Evolutionary conservation across 2,888 invertebrate species (phyloP), one percentile per base, ranked within the genome.

Genomic region (Drosophila neonasuta): DNA sequence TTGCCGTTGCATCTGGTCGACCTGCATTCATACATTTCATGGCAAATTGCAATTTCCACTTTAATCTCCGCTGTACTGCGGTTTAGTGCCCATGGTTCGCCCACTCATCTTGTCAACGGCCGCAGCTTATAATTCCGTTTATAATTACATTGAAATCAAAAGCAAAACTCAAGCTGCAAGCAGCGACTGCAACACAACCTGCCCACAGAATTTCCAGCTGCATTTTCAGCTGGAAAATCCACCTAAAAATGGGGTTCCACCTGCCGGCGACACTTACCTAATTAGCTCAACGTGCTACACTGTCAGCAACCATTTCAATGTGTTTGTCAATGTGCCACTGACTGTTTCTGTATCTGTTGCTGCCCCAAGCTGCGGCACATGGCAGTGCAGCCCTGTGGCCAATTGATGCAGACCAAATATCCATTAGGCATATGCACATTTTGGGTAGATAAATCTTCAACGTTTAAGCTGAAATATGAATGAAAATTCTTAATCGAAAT

Each of bases 21-120:
- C 63, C 74, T 62, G 67, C 60, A 68, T 79, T 79, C 73, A 76
- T 76, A 79, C 68, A 79, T 78, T 78, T 73, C 70, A 73, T 54
- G 64, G 73, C 79, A 80, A 85, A 81, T 87, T 78, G 85, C 78
- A 88, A 86, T 86, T 88, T 86, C 87, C 85, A 81, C 71, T 75
- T 85, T 84, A 88, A 88, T 86, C 86, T 86, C 86, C 86, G 82
- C 62, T 74, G 56, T 54, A 60, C 42, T 48, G 71, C 29, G 71
- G 66, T 55, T 42, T 51, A 29, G 44, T 24, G 54, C 29, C 52
- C 42, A 24, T 1, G 24, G 39, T n/a, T n/a, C 51, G 17, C 44
- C 34, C 50, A 45, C 59, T 44, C 51, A 44, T 39, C 66, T 49
- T 68, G 68, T 68, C 68, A 71, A 59, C 67, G 68, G 63, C 56